Percentiles rank a stretch among this genome's conserved stretches.
Evolutionary conservation across 2,888 invertebrate genomes (phyloP).

Genomic region (Agrotis puta): DNA sequence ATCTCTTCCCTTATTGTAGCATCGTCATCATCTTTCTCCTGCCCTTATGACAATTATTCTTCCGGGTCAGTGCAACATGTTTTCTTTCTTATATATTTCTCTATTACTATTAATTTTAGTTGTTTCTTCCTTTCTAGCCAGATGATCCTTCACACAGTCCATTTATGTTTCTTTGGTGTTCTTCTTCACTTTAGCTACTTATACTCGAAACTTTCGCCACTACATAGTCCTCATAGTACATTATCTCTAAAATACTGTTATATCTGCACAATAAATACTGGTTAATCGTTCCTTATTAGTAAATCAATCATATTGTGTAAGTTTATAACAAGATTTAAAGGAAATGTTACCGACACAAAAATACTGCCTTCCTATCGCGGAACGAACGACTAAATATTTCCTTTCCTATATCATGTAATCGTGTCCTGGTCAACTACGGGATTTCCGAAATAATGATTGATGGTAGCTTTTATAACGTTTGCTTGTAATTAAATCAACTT

Average conservation of each 20-base stretch:
- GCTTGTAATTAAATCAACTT: neutral
- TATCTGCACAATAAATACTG: neutral
- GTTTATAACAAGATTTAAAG: conserved; percentile 16
- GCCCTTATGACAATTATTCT: no score
- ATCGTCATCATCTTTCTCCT: no score
- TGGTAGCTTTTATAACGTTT: neutral
- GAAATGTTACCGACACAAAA: neutral
- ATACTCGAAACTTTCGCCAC: no score
- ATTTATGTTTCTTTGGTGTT: no score
- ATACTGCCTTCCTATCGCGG: neutral
- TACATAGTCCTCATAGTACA: no score
- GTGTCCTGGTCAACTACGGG: conserved; percentile 9
- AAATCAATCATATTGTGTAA: neutral
- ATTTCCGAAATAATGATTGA: conserved; percentile 6
- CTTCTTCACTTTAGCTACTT: no score
- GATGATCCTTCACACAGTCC: no score
- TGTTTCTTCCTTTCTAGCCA: no score
- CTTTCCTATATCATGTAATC: conserved; percentile 2
- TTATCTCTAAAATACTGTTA: neutral
- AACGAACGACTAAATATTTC: conserved; percentile 12
- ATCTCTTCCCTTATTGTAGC: no score
- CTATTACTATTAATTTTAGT: no score
- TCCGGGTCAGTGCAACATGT: no score
- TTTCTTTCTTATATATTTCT: no score
- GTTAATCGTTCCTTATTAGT: neutral